Evolutionary conservation across 2,113 vertebrate species (phyloP).

Genomic region (Myiopsitta monachus): DNA sequence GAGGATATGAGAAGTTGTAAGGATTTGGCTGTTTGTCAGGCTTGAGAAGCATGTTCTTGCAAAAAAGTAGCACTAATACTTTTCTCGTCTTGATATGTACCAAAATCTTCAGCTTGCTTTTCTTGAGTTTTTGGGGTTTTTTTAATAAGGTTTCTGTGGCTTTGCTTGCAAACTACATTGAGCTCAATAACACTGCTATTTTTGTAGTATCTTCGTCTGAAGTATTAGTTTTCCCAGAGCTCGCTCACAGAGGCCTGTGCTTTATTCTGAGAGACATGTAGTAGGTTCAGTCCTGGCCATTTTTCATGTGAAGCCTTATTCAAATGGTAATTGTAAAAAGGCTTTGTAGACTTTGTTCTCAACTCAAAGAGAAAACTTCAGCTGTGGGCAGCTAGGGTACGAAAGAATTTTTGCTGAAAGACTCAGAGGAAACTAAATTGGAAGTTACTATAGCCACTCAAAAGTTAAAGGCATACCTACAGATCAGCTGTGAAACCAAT

Average conservation of each 20-base stretch:
- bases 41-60: not conserved
- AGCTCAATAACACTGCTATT: slow-evolving; percentile 31
- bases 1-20: not conserved
- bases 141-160: not conserved
- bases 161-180: slow-evolving; percentile 25
- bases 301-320: slow-evolving; percentile 64
- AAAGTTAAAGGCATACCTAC: slow-evolving; percentile 16
- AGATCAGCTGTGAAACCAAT: slow-evolving; percentile 17
- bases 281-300: slow-evolving; percentile 27
- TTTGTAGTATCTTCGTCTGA: slow-evolving; percentile 27
- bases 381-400: not conserved
- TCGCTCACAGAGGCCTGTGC: not conserved
- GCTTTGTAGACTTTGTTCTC: slow-evolving; percentile 65
- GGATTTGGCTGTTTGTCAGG: not conserved
- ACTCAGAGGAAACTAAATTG: slow-evolving; percentile 23
- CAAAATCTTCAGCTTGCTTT: not conserved
- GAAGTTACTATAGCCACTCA: not conserved
- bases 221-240: slow-evolving; percentile 41
- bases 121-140: not conserved
- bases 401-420: slow-evolving; percentile 48
- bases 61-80: not conserved
- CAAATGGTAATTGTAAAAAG: slow-evolving; percentile 53
- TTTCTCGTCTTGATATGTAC: not conserved
- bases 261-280: slow-evolving; percentile 27
- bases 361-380: slow-evolving; percentile 48